Percentiles rank a stretch among this genome's conserved stretches.
These are phyloP conservation scores for Hemicrepidius hirtus DNA, from an alignment of 2,888 invertebrate species.

Conservation along the genomic window DNA sequence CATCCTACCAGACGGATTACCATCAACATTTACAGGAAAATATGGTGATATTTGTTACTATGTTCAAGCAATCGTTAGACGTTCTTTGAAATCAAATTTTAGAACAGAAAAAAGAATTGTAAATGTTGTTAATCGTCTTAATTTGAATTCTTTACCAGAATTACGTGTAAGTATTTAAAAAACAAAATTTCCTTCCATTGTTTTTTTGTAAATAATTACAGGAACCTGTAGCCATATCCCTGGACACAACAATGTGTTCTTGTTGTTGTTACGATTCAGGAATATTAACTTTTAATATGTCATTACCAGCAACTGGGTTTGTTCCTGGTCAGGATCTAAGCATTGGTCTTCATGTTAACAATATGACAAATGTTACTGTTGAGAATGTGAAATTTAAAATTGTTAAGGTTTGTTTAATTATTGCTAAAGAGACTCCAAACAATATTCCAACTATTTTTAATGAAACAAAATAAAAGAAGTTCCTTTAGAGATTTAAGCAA, in stretches of 20 bases:
- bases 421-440: no score
- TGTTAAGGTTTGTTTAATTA: slow-evolving; percentile 4
- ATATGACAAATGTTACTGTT: slow-evolving; percentile 74
- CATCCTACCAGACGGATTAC: slow-evolving; percentile 60
- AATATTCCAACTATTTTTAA: no score
- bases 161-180: slow-evolving; percentile 37
- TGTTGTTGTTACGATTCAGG: slow-evolving; percentile 26
- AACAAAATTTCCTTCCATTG: no score
- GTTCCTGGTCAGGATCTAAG: slow-evolving; percentile 86
- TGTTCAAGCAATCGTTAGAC: slow-evolving; percentile 61
- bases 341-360: slow-evolving; percentile 81
- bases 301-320: slow-evolving; percentile 77
- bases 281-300: slow-evolving; percentile 23
- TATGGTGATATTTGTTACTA: slow-evolving; percentile 61
- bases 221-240: no score
- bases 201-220: no score
- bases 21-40: slow-evolving; percentile 61
- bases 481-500: no score
- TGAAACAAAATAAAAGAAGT: no score
- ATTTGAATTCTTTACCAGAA: slow-evolving; percentile 54
- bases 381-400: slow-evolving; percentile 11
- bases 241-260: slow-evolving; percentile 15
- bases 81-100: slow-evolving; percentile 64
- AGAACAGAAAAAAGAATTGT: slow-evolving; percentile 61
- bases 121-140: slow-evolving; percentile 60